Percentiles rank a stretch among this genome's conserved stretches.
These are phyloP conservation scores for Archocentrus centrarchus DNA, from an alignment of 2,113 vertebrate genomes.

Conservation along the genomic window DNA sequence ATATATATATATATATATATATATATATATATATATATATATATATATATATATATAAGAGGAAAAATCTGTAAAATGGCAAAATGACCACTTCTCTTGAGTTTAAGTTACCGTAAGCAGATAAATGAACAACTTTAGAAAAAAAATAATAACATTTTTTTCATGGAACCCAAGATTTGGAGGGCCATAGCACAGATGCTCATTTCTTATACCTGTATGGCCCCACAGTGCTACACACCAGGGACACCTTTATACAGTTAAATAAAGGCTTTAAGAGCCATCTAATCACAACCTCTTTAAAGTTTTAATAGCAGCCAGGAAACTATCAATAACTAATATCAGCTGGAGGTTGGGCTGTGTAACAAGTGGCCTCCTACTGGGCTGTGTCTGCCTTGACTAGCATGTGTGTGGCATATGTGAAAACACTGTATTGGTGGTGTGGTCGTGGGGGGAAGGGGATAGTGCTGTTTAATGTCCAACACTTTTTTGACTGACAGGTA, in stretches of 20 bases:
- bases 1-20: no score
- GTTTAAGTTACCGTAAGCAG: no score
- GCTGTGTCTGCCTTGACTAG: constrained; percentile 51
- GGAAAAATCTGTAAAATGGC: no score
- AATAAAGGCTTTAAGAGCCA: constrained; percentile 68
- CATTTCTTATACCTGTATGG: constrained; percentile 45
- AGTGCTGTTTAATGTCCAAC: constrained; percentile 6
- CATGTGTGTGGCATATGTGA: constrained; percentile 25
- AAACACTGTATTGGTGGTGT: not conserved
- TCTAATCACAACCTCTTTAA: constrained; percentile 74
- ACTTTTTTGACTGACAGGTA: constrained; percentile 42
- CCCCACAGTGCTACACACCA: constrained; percentile 62
- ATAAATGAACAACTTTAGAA: constrained; percentile 1
- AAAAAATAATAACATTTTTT: not conserved
- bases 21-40: no score
- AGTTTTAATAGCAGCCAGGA: constrained; percentile 69
- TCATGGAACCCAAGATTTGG: not conserved
- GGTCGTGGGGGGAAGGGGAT: not conserved
- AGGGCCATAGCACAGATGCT: constrained; percentile 61
- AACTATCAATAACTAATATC: constrained; percentile 81
- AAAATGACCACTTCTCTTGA: not conserved
- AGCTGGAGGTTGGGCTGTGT: constrained; percentile 61
- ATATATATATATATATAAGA: no score
- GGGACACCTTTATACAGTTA: constrained; percentile 66
- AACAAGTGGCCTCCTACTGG: constrained; percentile 49